Conservation (phyloP, 2,797 vertebrate genomes). For the Coregonus sp. region DNA sequence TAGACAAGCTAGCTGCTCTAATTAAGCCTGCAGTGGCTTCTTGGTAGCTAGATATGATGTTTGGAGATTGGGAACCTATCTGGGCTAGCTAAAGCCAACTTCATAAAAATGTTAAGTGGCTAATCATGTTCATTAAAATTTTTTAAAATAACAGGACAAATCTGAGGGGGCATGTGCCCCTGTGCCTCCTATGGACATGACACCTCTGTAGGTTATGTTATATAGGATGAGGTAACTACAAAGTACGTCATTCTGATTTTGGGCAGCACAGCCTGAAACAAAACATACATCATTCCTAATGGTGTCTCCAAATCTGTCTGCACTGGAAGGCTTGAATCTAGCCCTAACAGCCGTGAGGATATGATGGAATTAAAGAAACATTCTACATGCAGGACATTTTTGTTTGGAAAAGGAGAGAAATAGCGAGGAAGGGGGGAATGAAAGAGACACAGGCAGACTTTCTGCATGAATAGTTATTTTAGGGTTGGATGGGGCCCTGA, state of each 20-base stretch:
- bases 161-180: not conserved
- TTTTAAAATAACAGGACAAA: no score
- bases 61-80: no score
- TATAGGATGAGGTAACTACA: slow-evolving; percentile 23
- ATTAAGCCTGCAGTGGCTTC: no score
- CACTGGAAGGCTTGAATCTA: slow-evolving; percentile 39
- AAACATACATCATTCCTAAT: slow-evolving; percentile 37
- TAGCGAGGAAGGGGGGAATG: not conserved
- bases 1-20: no score
- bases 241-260: slow-evolving; percentile 7
- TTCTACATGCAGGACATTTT: slow-evolving; percentile 34
- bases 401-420: slow-evolving; percentile 27
- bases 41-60: no score
- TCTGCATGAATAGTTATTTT: slow-evolving; percentile 64
- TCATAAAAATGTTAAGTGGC: no score
- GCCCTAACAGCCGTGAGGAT: slow-evolving; percentile 25
- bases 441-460: slow-evolving; percentile 29
- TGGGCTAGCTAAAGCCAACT: no score
- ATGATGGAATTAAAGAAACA: slow-evolving; percentile 46
- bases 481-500: slow-evolving; percentile 54
- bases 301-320: slow-evolving; percentile 26
- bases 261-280: slow-evolving; percentile 19
- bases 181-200: not conserved
- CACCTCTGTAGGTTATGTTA: slow-evolving; percentile 15
- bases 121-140: no score